Conservation (phyloP, 2,797 vertebrate species). For the Petrocephalus schoutedeni region DNA sequence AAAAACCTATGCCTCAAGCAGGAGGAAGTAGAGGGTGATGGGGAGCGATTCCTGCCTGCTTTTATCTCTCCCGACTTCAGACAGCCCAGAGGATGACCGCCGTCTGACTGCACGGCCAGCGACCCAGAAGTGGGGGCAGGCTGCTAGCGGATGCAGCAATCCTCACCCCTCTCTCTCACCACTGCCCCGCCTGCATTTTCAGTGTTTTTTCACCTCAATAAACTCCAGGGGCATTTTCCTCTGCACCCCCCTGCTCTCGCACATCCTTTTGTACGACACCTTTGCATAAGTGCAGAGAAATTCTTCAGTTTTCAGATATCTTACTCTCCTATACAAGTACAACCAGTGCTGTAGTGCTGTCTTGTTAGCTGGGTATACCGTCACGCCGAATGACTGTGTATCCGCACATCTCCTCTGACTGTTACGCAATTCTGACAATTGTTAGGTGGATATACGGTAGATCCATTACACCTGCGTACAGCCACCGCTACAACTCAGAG, state of each 20-base stretch:
- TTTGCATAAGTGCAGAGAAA: neutral
- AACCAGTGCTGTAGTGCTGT: neutral
- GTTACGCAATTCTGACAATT: neutral
- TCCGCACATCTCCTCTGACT: neutral
- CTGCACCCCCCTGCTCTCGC: neutral
- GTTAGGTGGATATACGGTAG: neutral
- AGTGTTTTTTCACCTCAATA: neutral
- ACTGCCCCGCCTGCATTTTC: neutral
- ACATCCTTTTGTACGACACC: neutral
- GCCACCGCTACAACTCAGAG: neutral
- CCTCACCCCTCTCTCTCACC: neutral
- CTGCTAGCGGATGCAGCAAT: neutral
- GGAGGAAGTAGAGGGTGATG: neutral
- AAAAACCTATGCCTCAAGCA: no score
- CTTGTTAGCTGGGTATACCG: neutral
- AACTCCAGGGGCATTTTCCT: neutral
- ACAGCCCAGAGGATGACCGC: neutral
- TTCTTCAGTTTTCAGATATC: neutral
- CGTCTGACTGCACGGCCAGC: neutral
- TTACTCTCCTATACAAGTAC: neutral
- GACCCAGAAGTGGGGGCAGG: neutral
- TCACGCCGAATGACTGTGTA: neutral
- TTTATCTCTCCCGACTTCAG: neutral
- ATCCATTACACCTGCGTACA: neutral
- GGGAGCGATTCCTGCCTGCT: neutral